These are phyloP conservation scores for Calosoma granatense DNA, from an alignment of 1,140 invertebrate species.

Conservation along the genomic window DNA sequence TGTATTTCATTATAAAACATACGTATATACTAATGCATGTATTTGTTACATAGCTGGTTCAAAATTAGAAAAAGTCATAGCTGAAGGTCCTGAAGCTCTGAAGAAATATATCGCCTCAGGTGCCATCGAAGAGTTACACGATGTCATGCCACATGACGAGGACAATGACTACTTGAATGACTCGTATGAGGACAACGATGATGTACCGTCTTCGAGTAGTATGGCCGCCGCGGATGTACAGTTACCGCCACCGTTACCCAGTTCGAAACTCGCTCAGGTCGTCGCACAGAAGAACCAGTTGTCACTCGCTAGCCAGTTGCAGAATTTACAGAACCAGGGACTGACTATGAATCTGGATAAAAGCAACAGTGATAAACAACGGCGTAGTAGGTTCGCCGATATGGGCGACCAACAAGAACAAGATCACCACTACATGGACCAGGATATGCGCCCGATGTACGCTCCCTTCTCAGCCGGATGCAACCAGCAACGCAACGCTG, in stretches of 20 bases:
- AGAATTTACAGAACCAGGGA: background rate
- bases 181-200: constrained; percentile 31
- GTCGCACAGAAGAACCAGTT: background rate
- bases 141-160: constrained; percentile 52
- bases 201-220: constrained; percentile 17
- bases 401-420: background rate
- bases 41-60: constrained; percentile 64
- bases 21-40: too few relatives aligned
- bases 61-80: constrained; percentile 59
- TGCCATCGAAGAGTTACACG: constrained; percentile 64
- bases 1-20: background rate
- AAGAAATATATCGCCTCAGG: constrained; percentile 66
- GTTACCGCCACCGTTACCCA: background rate
- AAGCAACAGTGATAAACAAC: background rate
- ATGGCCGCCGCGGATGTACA: background rate
- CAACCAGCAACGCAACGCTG: background rate
- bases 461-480: background rate
- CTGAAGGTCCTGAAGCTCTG: constrained; percentile 61
- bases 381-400: background rate
- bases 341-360: background rate
- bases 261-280: background rate
- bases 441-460: background rate
- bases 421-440: background rate
- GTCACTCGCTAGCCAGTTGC: background rate
- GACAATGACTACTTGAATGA: constrained; percentile 45